These are phyloP conservation scores for Choristoneura rosaceana DNA, from an alignment of 2,888 invertebrate genomes.

Conservation along the genomic window DNA sequence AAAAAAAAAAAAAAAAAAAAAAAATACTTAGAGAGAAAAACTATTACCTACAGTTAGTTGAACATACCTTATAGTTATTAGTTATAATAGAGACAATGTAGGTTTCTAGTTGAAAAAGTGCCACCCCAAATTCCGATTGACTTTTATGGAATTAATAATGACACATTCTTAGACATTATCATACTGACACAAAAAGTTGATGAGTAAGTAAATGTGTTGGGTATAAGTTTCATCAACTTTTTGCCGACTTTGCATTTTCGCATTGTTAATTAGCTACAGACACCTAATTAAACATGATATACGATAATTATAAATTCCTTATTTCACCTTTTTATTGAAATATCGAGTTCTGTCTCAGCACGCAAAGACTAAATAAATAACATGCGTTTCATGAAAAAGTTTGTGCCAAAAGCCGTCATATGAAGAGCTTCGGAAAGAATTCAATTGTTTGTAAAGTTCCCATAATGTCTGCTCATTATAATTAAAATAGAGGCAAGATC, in stretches of 20 bases:
- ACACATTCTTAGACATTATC: conserved; percentile 28
- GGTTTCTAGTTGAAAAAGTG: conserved; percentile 1
- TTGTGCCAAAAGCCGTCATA: conserved; percentile 28
- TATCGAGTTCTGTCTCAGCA: conserved; percentile 1
- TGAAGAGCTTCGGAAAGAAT: conserved; percentile 12
- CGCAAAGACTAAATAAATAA: background rate
- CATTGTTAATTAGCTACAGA: conserved; percentile 34
- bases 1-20: no score
- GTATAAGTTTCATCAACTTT: conserved; percentile 11
- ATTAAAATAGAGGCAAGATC: conserved; percentile 10
- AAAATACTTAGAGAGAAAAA: no score
- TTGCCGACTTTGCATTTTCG: conserved; percentile 32
- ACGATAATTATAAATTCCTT: conserved; percentile 28
- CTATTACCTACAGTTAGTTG: no score
- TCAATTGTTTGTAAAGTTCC: conserved; percentile 32
- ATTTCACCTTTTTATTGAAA: conserved; percentile 3
- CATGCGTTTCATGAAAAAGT: conserved; percentile 15
- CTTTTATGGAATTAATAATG: conserved; percentile 30
- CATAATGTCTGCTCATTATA: conserved; percentile 24
- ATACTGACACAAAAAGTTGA: conserved; percentile 23
- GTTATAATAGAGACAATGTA: conserved; percentile 15
- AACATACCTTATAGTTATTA: no score
- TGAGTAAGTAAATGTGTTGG: conserved; percentile 1
- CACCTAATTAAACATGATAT: conserved; percentile 40
- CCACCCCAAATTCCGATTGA: background rate